A percentile compares a stretch with the other conserved stretches of the same genome.
These are phyloP conservation scores for Ramphastos sulfuratus DNA, from an alignment of 2,113 vertebrate species.

Conservation along the genomic window DNA sequence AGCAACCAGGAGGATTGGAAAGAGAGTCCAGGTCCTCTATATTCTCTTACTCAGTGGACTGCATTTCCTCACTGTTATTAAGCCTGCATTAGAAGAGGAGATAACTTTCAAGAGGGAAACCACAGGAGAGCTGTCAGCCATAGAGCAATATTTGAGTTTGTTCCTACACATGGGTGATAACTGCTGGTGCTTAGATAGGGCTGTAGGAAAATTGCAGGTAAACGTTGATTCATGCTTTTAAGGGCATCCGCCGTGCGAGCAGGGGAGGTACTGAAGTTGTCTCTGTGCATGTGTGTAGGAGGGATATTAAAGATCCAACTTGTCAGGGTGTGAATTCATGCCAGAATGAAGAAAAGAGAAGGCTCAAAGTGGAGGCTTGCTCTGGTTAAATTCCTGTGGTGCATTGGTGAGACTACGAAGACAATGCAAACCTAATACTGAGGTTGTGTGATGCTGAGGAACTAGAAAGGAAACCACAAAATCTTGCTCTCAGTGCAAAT, in stretches of 20 bases:
- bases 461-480: constrained; percentile 51
- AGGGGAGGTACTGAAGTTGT: constrained; percentile 17
- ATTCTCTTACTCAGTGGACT: background rate
- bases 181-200: constrained; percentile 26
- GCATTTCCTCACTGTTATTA: background rate
- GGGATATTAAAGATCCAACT: constrained; percentile 51
- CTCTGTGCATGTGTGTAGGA: constrained; percentile 22
- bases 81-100: background rate
- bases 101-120: constrained; percentile 1
- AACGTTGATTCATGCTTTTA: constrained; percentile 57
- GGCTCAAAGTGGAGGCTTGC: background rate
- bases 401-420: background rate
- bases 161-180: background rate
- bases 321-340: constrained; percentile 52
- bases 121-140: constrained; percentile 41
- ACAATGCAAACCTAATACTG: background rate
- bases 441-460: background rate
- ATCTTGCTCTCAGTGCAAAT: background rate
- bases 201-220: constrained; percentile 28
- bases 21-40: too few species aligned
- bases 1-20: background rate
- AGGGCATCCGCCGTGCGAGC: constrained; percentile 1
- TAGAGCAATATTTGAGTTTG: constrained; percentile 13
- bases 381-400: background rate
- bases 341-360: constrained; percentile 9